phyloP scores from a whole-genome alignment of 2,797 vertebrate genomes.

The Danio choprae region DNA sequence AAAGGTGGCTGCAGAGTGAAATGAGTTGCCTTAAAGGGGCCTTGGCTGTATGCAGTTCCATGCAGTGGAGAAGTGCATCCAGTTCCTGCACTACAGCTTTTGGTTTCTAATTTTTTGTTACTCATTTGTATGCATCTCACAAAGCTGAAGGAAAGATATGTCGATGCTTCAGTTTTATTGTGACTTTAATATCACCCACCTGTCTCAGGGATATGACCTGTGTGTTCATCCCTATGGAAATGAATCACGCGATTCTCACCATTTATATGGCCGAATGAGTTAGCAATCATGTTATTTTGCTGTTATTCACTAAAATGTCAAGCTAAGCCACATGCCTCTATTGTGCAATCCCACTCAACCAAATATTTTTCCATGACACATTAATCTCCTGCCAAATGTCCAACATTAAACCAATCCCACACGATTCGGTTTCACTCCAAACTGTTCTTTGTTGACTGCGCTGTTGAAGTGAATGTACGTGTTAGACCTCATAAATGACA shows the following conservation, averaged over 20 bases:
- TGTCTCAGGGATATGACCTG: neutral
- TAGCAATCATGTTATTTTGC: neutral
- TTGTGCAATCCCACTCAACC: slow-evolving; percentile 34
- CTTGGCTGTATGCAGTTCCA: too few species aligned
- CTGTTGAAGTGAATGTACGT: neutral
- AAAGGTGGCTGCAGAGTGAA: too few species aligned
- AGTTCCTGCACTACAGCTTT: too few species aligned
- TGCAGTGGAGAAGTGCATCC: too few species aligned
- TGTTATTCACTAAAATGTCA: slow-evolving; percentile 20
- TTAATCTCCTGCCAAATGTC: slow-evolving; percentile 42
- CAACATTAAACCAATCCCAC: slow-evolving; percentile 34
- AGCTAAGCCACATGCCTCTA: neutral
- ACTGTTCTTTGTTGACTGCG: neutral
- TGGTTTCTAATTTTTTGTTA: too few species aligned
- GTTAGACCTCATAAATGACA: neutral
- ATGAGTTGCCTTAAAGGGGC: too few species aligned
- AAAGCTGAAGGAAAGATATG: neutral
- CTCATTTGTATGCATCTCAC: neutral
- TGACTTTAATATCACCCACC: neutral
- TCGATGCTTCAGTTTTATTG: neutral
- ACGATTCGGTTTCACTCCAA: neutral
- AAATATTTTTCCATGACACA: slow-evolving; percentile 41
- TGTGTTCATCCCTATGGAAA: neutral
- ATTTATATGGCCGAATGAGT: neutral
- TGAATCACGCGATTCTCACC: neutral